Conservation (phyloP, 2,888 invertebrate genomes). For the Spialia ferax region DNA sequence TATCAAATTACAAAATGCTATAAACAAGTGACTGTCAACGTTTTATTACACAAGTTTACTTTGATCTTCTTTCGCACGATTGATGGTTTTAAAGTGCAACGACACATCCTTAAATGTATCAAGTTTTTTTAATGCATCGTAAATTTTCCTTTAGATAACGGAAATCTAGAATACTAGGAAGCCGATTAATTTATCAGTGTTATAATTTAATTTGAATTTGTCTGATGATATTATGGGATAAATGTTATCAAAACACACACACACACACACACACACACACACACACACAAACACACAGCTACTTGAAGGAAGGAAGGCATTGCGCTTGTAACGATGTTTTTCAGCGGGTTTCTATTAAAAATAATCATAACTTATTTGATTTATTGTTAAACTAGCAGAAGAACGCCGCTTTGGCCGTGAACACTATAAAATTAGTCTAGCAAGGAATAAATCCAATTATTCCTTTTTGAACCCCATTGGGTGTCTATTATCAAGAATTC, state of each 20-base stretch:
- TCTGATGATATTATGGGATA: background rate
- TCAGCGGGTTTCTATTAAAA: too few species aligned
- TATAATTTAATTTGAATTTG: background rate
- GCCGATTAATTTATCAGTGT: background rate
- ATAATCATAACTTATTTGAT: too few species aligned
- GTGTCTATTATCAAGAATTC: too few species aligned
- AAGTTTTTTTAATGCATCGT: conserved; percentile 6
- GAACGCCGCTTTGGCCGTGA: too few species aligned
- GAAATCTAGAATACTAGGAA: background rate
- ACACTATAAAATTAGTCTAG: too few species aligned
- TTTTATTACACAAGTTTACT: conserved; percentile 17
- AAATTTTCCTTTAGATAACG: conserved; percentile 5
- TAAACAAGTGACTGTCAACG: conserved; percentile 26
- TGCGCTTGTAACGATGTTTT: too few species aligned
- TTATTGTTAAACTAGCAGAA: too few species aligned
- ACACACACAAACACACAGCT: too few species aligned
- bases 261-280: too few species aligned
- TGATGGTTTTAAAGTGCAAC: conserved; percentile 6
- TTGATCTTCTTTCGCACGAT: conserved; percentile 14
- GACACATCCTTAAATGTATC: conserved; percentile 1
- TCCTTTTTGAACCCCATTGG: too few species aligned
- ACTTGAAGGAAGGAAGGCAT: too few species aligned
- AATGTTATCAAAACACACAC: background rate
- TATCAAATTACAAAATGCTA: conserved; percentile 20
- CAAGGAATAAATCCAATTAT: too few species aligned